Evolutionary conservation across 2,888 invertebrate species (phyloP), one percentile per base, ranked within the genome.

Genomic region (Periphyllus acericola): DNA sequence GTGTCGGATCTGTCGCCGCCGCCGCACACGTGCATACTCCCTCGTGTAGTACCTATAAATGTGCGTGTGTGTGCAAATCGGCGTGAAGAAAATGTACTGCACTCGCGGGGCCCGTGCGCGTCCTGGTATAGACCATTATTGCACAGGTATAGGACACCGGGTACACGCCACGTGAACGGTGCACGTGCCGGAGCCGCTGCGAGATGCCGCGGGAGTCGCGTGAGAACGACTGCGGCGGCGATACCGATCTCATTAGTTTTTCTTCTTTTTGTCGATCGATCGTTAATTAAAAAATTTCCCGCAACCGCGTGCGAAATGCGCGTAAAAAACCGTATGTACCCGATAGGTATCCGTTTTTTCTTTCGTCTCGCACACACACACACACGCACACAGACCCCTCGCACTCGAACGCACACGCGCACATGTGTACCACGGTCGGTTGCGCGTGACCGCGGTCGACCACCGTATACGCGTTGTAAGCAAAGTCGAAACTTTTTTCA

Each of bases 281-380:
- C 75, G 75, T 83, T 83, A 83, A 83, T 83, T 83, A 83, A 83
- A 83, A 83, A 83, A 83, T 60, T 83, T 83, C 83, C 55, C 72
- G 82, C 52, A 83, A 72, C 82, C 55, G 72, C 55, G 55, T 55
- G 83, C 36, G 55, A 55, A 74, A 83, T 36, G 55, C 29, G 55
- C 36, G n/a, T 81, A 52, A 72, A 82, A 83, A 74, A 83, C 29
- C 14, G 3, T 46, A 46, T 34, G 72, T 19, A 72, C 74, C 19
- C n/a, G 82, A 82, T 82, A 81, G 68, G 52, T 74, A 36, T 74
- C 83, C 72, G 34, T 46, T 52, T 32, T 71, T 29, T n/a, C 17
- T 83, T 52, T 19, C 68, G 25, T 71, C 68, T 21, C 8, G 52
- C 32, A 32, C 52, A 46, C 14, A 46, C 46, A 46, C 46, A 14